phyloP scores from a whole-genome alignment of 2,113 vertebrate species.

The Pandion haliaetus region DNA sequence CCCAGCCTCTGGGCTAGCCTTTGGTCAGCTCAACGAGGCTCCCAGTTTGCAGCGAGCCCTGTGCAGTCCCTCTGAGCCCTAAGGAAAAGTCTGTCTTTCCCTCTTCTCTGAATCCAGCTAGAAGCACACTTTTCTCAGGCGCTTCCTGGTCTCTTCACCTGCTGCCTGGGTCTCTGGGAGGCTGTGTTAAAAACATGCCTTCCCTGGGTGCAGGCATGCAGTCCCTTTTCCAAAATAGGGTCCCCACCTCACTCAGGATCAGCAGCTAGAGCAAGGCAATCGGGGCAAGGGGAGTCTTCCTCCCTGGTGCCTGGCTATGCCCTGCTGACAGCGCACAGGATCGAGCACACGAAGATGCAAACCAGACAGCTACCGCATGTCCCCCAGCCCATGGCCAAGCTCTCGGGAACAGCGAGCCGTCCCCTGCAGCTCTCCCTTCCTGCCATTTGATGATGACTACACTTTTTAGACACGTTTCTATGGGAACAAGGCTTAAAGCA shows the following conservation, averaged over 20 bases:
- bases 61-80: neutral
- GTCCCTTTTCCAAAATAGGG: neutral
- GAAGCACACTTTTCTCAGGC: neutral
- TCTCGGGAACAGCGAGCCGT: fast-evolving
- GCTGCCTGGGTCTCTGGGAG: neutral
- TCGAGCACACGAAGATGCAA: neutral
- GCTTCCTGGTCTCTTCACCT: neutral
- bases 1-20: neutral
- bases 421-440: neutral
- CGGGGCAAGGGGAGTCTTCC: fast-evolving
- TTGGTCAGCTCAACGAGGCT: neutral
- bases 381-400: neutral
- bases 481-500: neutral
- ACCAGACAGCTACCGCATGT: neutral
- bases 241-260: neutral
- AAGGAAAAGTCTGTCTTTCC: neutral
- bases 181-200: neutral
- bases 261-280: neutral
- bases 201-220: neutral
- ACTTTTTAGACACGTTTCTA: slow-evolving; percentile 32
- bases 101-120: neutral
- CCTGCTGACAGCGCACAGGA: neutral
- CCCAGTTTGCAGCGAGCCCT: neutral
- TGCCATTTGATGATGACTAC: neutral
- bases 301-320: neutral